A percentile compares a stretch with the other conserved stretches of the same genome.
Evolutionary conservation across 2,797 vertebrate genomes (phyloP).

Genomic region (Molossus alvarezi): DNA sequence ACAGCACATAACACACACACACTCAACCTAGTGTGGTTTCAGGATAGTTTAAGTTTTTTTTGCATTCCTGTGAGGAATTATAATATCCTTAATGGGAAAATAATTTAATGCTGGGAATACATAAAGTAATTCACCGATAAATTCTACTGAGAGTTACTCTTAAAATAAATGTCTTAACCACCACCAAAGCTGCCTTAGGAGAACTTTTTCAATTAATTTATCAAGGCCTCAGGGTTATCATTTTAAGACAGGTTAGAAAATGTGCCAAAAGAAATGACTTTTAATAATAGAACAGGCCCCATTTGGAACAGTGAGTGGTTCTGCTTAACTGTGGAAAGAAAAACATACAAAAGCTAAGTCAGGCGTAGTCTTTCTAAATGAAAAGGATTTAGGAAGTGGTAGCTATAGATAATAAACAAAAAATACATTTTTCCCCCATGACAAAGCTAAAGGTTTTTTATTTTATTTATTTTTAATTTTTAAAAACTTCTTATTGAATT

Average conservation of each 20-base stretch:
- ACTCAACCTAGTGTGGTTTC: conserved; percentile 47
- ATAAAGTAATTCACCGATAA: conserved; percentile 80
- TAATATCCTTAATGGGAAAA: conserved; percentile 75
- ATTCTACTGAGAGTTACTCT: conserved; percentile 69
- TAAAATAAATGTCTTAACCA: conserved; percentile 79
- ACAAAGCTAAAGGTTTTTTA: conserved; percentile 35
- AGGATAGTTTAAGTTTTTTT: conserved; percentile 65
- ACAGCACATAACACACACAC: not conserved
- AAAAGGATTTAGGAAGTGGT: conserved; percentile 70
- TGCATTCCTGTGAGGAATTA: conserved; percentile 70
- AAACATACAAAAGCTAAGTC: fast-evolving
- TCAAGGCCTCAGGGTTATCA: conserved; percentile 66
- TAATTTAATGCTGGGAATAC: conserved; percentile 81
- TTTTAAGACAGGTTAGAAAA: conserved; percentile 78
- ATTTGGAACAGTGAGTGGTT: not conserved
- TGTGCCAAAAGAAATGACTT: conserved; percentile 71
- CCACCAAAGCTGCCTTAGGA: conserved; percentile 49
- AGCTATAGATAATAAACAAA: conserved; percentile 61
- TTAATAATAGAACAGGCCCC: conserved; percentile 70
- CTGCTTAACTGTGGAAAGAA: conserved; percentile 51
- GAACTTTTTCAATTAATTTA: conserved; percentile 81
- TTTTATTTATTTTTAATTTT: not conserved
- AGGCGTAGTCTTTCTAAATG: conserved; percentile 35
- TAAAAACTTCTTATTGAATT: not conserved
- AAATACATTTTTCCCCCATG: not conserved